phyloP scores from a whole-genome alignment of 2,888 invertebrate species.

The Macaria notata region DNA sequence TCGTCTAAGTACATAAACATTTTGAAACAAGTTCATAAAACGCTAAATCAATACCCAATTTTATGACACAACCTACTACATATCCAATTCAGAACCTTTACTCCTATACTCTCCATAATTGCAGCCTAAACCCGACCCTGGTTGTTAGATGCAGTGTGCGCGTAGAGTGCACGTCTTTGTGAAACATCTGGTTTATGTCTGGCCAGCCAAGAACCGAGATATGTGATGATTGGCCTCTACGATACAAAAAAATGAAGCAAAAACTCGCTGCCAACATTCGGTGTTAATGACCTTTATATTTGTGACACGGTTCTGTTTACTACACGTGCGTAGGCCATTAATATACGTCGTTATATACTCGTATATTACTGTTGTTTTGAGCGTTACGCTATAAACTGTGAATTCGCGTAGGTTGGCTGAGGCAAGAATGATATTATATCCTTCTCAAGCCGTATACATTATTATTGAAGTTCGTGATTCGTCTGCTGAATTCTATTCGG shows the following conservation, averaged over 20 bases:
- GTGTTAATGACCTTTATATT: slow-evolving; percentile 31
- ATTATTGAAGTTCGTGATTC: too few species aligned
- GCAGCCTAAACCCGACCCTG: slow-evolving; percentile 4
- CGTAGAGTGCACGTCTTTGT: slow-evolving; percentile 46
- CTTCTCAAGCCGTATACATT: too few species aligned
- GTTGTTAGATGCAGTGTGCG: slow-evolving; percentile 12
- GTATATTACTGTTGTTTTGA: background rate
- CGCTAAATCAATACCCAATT: too few species aligned
- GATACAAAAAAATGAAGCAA: slow-evolving; percentile 29
- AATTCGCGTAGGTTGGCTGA: too few species aligned
- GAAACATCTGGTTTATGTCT: slow-evolving; percentile 75
- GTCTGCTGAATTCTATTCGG: too few species aligned
- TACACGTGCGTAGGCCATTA: slow-evolving; percentile 7
- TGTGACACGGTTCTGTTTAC: slow-evolving; percentile 9
- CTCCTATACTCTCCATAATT: too few species aligned
- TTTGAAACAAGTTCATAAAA: too few species aligned
- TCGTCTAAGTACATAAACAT: too few species aligned
- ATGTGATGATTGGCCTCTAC: slow-evolving; percentile 34
- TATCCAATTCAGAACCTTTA: too few species aligned
- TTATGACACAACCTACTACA: too few species aligned
- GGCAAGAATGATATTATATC: too few species aligned
- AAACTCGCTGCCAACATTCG: slow-evolving; percentile 14
- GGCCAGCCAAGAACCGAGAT: slow-evolving; percentile 33
- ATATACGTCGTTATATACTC: background rate
- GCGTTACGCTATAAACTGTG: too few species aligned